Conservation (phyloP, 2,113 vertebrate species). For the Lepisosteus oculatus region DNA sequence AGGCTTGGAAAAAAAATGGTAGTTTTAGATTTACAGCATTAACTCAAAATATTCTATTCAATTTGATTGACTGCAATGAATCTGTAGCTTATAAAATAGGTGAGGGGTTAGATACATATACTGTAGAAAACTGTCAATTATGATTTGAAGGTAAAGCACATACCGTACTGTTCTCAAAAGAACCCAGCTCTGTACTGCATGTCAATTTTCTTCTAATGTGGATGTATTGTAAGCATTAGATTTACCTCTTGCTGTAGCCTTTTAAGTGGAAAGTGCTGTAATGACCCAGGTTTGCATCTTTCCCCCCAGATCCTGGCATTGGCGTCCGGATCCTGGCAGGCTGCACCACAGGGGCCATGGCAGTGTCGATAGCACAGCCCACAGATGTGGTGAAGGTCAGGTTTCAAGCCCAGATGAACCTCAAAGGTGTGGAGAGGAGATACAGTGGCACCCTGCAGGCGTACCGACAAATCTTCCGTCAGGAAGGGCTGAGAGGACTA, state of each 20-base stretch:
- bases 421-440: conserved; percentile 64
- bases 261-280: not conserved
- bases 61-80: too few relatives aligned
- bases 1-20: too few relatives aligned
- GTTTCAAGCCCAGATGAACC: conserved; percentile 76
- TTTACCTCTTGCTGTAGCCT: too few relatives aligned
- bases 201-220: not conserved
- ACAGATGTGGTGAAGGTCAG: conserved; percentile 83
- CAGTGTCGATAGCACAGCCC: conserved; percentile 75
- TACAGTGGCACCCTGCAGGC: conserved; percentile 81
- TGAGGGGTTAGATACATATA: too few relatives aligned
- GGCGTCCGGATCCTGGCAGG: conserved; percentile 69
- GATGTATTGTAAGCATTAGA: too few relatives aligned
- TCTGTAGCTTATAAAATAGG: too few relatives aligned
- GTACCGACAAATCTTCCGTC: conserved; percentile 74
- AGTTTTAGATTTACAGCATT: too few relatives aligned
- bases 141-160: too few relatives aligned
- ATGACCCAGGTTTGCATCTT: not conserved
- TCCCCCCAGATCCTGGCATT: conserved; percentile 51
- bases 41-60: too few relatives aligned
- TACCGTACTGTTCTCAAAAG: too few relatives aligned
- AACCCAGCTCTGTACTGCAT: not conserved
- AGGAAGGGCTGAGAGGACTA: conserved; percentile 73
- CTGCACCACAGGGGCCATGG: conserved; percentile 76
- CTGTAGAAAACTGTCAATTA: too few relatives aligned